phyloP scores from a whole-genome alignment of 1,140 invertebrate species.

The Drosophila pandora region DNA sequence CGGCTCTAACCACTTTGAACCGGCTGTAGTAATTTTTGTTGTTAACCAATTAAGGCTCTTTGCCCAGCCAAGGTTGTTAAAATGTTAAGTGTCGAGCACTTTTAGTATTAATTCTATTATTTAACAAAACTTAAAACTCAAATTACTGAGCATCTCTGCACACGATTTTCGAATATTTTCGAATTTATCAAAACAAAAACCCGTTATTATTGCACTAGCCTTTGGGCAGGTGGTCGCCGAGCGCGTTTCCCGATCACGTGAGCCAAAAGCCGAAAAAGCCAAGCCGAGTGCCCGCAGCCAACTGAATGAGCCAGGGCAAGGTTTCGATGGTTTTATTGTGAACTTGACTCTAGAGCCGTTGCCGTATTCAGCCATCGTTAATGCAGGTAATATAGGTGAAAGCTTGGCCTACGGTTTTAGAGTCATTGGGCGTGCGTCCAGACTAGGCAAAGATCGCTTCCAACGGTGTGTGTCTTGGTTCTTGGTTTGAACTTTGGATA shows the following conservation, averaged over 20 bases:
- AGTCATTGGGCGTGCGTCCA: neutral
- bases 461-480: conserved; percentile 6
- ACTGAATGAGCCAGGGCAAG: conserved; percentile 67
- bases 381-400: conserved; percentile 54
- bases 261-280: conserved; percentile 19
- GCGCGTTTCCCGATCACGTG: conserved; percentile 52
- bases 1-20: conserved; percentile 58
- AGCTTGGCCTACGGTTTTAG: conserved; percentile 30
- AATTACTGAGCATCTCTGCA: conserved; percentile 20
- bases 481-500: conserved; percentile 10
- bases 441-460: neutral
- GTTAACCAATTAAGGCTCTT: conserved; percentile 35
- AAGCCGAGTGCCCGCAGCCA: conserved; percentile 54
- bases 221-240: conserved; percentile 34
- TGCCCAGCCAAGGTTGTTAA: conserved; percentile 36
- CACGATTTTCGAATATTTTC: conserved; percentile 25
- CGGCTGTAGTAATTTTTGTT: conserved; percentile 33
- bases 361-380: conserved; percentile 20
- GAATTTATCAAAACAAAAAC: conserved; percentile 43
- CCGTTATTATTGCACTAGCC: conserved; percentile 56
- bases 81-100: conserved; percentile 24
- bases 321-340: conserved; percentile 68
- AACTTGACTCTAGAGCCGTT: conserved; percentile 61
- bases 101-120: conserved; percentile 20
- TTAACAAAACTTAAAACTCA: conserved; percentile 1